phyloP scores from a whole-genome alignment of 2,113 vertebrate genomes.

The Spilogale gracilis region DNA sequence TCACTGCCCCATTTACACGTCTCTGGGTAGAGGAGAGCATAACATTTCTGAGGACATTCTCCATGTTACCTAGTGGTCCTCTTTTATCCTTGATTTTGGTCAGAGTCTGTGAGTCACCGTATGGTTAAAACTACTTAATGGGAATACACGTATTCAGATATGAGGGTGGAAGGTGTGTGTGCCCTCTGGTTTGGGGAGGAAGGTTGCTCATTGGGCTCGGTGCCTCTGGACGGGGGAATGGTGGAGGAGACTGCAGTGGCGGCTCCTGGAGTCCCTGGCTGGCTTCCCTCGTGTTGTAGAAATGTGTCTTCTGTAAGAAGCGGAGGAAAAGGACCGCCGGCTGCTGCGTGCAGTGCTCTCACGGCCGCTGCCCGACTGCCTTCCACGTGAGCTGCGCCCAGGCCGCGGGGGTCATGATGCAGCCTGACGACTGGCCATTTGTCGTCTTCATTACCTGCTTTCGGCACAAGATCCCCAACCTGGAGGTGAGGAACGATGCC shows the following conservation, averaged over 20 bases:
- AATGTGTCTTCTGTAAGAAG: constrained; percentile 98
- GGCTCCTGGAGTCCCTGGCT: not conserved
- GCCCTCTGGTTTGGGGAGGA: not conserved
- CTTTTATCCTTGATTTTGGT: not conserved
- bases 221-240: not conserved
- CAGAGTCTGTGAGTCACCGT: not conserved
- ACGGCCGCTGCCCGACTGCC: constrained; percentile 97
- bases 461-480: constrained; percentile 95
- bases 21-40: not conserved
- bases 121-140: not conserved
- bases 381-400: constrained; percentile 98
- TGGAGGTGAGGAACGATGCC: constrained; percentile 89
- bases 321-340: constrained; percentile 95
- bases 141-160: not conserved
- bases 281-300: constrained; percentile 86
- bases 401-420: constrained; percentile 97
- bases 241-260: not conserved
- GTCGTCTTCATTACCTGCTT: constrained; percentile 98
- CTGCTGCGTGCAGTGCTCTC: constrained; percentile 98
- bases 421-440: constrained; percentile 98
- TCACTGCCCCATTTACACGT: accelerated
- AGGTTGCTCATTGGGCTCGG: not conserved
- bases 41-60: not conserved
- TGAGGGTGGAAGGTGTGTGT: not conserved
- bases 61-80: not conserved